These are phyloP conservation scores for Turdus rufiventris DNA, from an alignment of 2,113 vertebrate species.

Conservation along the genomic window DNA sequence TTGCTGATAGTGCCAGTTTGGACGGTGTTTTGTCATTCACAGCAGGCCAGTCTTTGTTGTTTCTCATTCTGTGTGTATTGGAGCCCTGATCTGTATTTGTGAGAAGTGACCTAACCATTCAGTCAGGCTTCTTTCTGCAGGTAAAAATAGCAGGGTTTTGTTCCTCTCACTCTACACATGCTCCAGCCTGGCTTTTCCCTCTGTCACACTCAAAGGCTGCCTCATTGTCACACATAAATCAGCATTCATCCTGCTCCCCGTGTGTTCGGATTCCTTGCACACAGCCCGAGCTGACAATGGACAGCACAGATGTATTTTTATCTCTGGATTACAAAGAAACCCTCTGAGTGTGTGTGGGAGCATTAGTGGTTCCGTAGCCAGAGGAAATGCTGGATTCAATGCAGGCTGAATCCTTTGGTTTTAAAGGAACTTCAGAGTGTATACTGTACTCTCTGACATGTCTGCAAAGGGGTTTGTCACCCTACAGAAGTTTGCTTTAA, in stretches of 20 bases:
- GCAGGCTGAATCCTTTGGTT: background rate
- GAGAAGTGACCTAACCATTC: background rate
- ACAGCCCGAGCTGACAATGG: rapidly evolving
- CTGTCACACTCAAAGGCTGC: background rate
- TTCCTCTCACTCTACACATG: background rate
- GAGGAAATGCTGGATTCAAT: background rate
- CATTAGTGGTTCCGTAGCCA: rapidly evolving
- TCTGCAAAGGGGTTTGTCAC: background rate
- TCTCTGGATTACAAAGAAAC: background rate
- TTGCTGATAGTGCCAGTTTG: rapidly evolving
- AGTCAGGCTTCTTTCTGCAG: background rate
- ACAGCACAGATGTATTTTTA: background rate
- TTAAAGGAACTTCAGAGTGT: background rate
- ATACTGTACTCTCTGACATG: rapidly evolving
- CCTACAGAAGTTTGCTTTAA: background rate
- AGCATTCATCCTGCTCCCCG: background rate
- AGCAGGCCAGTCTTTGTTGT: background rate
- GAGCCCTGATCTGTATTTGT: background rate
- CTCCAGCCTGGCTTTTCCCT: background rate
- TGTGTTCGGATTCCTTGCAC: background rate
- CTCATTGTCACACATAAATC: background rate
- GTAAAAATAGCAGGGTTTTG: background rate
- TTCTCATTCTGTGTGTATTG: background rate
- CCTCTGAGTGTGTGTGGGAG: background rate
- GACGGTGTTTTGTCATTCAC: background rate